Percentiles rank a stretch among this genome's conserved stretches.
Conservation (phyloP, 1,140 invertebrate species). For the Bemisia tabaci region DNA sequence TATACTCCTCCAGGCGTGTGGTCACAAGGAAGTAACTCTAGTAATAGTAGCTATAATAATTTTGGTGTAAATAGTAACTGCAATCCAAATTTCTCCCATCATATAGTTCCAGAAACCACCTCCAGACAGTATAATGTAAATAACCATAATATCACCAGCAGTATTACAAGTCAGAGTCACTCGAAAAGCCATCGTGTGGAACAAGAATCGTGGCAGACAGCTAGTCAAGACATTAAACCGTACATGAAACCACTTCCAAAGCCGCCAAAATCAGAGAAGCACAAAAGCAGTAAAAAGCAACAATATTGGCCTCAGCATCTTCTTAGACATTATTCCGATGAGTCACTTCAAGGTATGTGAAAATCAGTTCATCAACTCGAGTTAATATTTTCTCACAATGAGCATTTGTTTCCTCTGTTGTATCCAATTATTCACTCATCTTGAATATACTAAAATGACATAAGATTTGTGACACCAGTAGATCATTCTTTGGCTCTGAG, state of each 20-base stretch:
- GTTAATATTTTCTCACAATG: no score
- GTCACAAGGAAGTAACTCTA: slow-evolving; percentile 14
- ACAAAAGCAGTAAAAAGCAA: slow-evolving; percentile 6
- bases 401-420: no score
- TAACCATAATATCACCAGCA: background rate
- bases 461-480: no score
- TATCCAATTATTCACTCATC: no score
- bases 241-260: slow-evolving; percentile 44
- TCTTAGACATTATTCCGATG: slow-evolving; percentile 44
- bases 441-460: no score
- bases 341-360: slow-evolving; percentile 40
- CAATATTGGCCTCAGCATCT: slow-evolving; percentile 22
- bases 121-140: background rate
- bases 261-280: slow-evolving; percentile 30
- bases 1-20: slow-evolving; percentile 24
- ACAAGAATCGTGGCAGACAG: background rate
- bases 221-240: slow-evolving; percentile 19
- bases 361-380: background rate
- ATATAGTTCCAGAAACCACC: background rate
- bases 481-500: no score
- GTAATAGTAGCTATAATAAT: slow-evolving; percentile 2
- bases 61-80: background rate
- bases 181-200: background rate
- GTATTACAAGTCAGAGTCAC: background rate
- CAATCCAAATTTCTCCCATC: background rate